These are phyloP conservation scores for Ceyx melanurus DNA, from an alignment of 2,113 vertebrate species.

Conservation along the genomic window DNA sequence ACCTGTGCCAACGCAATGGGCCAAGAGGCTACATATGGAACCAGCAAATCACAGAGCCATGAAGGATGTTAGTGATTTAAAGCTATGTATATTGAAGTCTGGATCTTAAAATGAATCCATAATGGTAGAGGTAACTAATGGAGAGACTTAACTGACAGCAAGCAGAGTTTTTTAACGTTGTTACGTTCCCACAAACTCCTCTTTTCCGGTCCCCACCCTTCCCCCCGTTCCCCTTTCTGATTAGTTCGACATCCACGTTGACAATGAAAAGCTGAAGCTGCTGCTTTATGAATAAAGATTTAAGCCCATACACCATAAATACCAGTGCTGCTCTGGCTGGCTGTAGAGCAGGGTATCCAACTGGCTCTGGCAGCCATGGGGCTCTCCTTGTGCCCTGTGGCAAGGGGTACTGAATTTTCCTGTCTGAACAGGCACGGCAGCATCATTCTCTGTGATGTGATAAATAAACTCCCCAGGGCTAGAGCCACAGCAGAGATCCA, in stretches of 20 bases:
- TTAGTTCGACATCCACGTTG: not conserved
- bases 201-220: slow-evolving; percentile 45
- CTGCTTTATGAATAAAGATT: slow-evolving; percentile 9
- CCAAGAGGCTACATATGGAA: slow-evolving; percentile 84
- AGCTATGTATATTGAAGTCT: slow-evolving; percentile 80
- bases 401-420: not conserved
- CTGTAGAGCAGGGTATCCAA: not conserved
- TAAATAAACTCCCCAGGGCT: not conserved
- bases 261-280: slow-evolving; percentile 2
- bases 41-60: slow-evolving; percentile 78
- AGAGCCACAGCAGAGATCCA: fast-evolving
- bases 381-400: not conserved
- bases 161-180: slow-evolving; percentile 32
- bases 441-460: fast-evolving
- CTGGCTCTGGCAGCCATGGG: not conserved
- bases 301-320: slow-evolving; percentile 33
- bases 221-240: slow-evolving; percentile 34
- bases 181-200: slow-evolving; percentile 54
- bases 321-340: not conserved
- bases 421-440: fast-evolving
- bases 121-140: slow-evolving; percentile 81
- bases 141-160: slow-evolving; percentile 67
- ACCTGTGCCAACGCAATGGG: slow-evolving; percentile 71
- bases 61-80: slow-evolving; percentile 86
- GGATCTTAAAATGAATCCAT: slow-evolving; percentile 79